A percentile compares a stretch with the other conserved stretches of the same genome.
Conservation (phyloP, 2,888 invertebrate species). For the Rambutsinella grinnellia region DNA sequence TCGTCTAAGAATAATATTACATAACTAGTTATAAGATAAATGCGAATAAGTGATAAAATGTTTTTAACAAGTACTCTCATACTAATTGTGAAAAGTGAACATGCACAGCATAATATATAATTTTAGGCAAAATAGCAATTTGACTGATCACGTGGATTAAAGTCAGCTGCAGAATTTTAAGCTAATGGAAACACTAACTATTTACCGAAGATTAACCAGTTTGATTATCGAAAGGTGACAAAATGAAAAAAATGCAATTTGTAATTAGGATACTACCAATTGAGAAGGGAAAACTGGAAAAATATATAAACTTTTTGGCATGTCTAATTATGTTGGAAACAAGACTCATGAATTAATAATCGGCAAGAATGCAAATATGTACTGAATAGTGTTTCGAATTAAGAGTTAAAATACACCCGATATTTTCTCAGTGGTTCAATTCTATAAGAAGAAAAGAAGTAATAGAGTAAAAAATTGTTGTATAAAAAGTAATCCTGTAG, state of each 20-base stretch:
- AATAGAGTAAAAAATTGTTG: constrained; percentile 17
- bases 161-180: constrained; percentile 18
- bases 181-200: constrained; percentile 1
- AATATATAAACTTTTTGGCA: no score
- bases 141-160: constrained; percentile 33
- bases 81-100: neutral
- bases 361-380: constrained; percentile 15
- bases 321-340: no score
- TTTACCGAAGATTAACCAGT: neutral
- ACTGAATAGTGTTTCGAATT: constrained; percentile 34
- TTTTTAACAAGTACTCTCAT: neutral
- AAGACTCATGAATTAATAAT: no score
- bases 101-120: neutral
- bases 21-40: neutral
- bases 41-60: constrained; percentile 4
- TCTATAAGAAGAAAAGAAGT: constrained; percentile 9
- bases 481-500: constrained; percentile 6
- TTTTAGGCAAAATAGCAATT: constrained; percentile 17
- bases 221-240: neutral
- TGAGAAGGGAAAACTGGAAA: no score
- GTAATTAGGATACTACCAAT: neutral
- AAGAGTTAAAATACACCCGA: constrained; percentile 27
- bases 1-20: neutral
- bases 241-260: constrained; percentile 32
- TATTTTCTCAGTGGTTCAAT: constrained; percentile 48